phyloP scores from a whole-genome alignment of 1,140 invertebrate genomes.

The Drosophila mayri region DNA sequence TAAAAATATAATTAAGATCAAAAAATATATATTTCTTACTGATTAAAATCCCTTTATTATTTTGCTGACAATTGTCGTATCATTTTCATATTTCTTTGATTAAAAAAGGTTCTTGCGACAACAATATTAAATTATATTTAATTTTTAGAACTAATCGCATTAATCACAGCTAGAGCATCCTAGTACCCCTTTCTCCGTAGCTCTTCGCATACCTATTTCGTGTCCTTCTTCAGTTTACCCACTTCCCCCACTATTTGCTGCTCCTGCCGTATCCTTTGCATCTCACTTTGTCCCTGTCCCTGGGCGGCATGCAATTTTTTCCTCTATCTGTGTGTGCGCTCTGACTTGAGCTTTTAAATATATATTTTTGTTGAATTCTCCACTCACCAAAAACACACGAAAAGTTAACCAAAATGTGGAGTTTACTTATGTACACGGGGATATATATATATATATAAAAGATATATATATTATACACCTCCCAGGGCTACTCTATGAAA shows the following conservation, averaged over 20 bases:
- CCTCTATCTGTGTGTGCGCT: slow-evolving; percentile 5
- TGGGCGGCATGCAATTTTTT: slow-evolving; percentile 50
- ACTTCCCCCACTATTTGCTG: background rate
- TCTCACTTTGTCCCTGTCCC: slow-evolving; percentile 41
- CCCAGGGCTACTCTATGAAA: slow-evolving; percentile 26
- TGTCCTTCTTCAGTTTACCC: slow-evolving; percentile 18
- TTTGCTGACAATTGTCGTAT: too few species aligned
- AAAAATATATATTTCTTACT: background rate
- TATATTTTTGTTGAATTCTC: slow-evolving; percentile 62
- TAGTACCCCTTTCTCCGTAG: background rate
- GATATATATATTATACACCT: background rate
- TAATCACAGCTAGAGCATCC: slow-evolving; percentile 1
- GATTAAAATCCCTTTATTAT: too few species aligned
- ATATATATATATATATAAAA: slow-evolving; percentile 14
- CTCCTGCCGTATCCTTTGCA: slow-evolving; percentile 9
- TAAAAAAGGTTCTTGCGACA: too few species aligned
- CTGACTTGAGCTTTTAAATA: slow-evolving; percentile 71
- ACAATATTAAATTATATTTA: background rate
- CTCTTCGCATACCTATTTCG: slow-evolving; percentile 1
- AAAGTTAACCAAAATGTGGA: slow-evolving; percentile 35
- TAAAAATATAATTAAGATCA: background rate
- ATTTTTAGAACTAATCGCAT: background rate
- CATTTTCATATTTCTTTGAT: too few species aligned
- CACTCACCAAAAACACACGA: slow-evolving; percentile 32
- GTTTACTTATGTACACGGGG: slow-evolving; percentile 32